Evolutionary conservation across 2,113 vertebrate genomes (phyloP).

Genomic region (Camelus dromedarius): DNA sequence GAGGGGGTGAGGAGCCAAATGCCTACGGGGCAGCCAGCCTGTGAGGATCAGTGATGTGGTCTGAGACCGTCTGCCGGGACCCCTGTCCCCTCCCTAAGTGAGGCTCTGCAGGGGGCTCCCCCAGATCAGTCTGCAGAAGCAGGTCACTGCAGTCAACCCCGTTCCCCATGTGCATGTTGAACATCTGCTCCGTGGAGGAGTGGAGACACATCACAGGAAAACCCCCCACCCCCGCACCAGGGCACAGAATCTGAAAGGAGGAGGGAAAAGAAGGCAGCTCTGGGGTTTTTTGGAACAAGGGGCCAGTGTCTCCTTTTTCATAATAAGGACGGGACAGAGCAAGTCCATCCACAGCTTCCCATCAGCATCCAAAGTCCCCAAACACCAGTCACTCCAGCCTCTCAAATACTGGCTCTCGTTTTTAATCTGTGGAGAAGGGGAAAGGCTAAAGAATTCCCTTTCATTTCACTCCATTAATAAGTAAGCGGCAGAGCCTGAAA

Average conservation of each 20-base stretch:
- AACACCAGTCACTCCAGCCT: not conserved
- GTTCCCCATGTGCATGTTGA: rapidly evolving
- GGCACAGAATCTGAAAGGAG: not conserved
- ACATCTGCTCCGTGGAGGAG: not conserved
- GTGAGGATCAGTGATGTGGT: no score
- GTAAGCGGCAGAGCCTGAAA: conserved; percentile 61
- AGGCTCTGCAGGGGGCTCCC: not conserved
- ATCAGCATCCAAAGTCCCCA: not conserved
- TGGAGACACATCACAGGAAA: not conserved
- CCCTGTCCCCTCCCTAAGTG: no score
- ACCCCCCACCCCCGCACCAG: rapidly evolving
- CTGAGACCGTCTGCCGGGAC: not conserved
- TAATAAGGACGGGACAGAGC: not conserved
- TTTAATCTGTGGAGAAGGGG: conserved; percentile 20
- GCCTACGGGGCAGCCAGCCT: rapidly evolving
- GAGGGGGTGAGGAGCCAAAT: no score
- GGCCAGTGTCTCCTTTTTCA: not conserved
- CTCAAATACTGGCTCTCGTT: not conserved
- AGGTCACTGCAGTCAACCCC: rapidly evolving
- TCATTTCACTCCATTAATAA: conserved; percentile 76
- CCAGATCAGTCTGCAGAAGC: not conserved
- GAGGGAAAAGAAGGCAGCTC: not conserved
- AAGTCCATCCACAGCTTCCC: not conserved
- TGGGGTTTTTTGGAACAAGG: not conserved
- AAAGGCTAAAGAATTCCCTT: conserved; percentile 72